Evolutionary conservation across 1,140 invertebrate genomes (phyloP), one percentile per base, ranked within the genome.

Genomic region (Zaprionus taronus): DNA sequence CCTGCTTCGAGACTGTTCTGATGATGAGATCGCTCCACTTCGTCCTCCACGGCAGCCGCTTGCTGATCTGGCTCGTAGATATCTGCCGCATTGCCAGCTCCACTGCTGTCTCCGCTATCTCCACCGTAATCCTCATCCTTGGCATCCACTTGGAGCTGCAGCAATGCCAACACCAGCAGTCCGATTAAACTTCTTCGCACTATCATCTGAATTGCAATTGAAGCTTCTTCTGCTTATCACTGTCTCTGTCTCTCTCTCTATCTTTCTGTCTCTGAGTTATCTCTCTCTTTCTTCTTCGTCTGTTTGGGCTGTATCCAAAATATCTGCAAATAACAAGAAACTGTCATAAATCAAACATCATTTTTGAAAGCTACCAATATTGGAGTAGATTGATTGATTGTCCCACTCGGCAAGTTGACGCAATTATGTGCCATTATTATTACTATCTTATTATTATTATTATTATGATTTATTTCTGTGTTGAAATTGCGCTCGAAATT

Each of bases 361-460:
- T 60, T 76, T 75, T 73, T 81, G 75, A 82, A 80, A 80, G 84
- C 77, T 73, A 56, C 28, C 65, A 62, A 72, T 58, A 24, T 31
- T 34, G 55, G 56, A 72, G 70, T 69, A 14, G 11, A 58, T 75
- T 83, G 72, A 77, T 77, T 79, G 83, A 56, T 62, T 83, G 81
- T 34, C 9, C 47, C 72, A 57, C 77, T 73, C 75, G 69, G 79
- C 81, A 73, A 79, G 56, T 87, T 87, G 81, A 76, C 75, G 74
- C 75, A 83, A 87, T 87, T 89, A 87, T 89, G 72, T n/a, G 63
- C 69, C 65, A 81, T 81, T 80, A 84, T 84, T 62, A 72, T 74
- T 81, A 69, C 70, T 74, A 73, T 76, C 79, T n/a, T n/a, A 65
- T 67, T 53, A 81, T 74, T 71, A 55, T 57, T 72, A 65, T 68